Base-by-base conservation (phyloP, 2,113 vertebrate species). In the Sporophila hypoxantha region DNA sequence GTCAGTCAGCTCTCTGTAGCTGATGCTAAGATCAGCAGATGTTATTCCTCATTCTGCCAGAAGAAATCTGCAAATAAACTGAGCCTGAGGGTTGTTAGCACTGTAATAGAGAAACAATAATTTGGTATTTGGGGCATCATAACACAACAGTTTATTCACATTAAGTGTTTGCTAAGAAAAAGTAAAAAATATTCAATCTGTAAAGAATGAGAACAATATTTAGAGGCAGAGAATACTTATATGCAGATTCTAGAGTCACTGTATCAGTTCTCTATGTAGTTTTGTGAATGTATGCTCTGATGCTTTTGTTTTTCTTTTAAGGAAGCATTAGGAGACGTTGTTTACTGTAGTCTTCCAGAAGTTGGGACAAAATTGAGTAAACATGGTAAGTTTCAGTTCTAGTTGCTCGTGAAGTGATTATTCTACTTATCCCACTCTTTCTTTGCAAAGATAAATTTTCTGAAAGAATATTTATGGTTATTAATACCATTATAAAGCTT, bases 291-390 rank as follows among this genome's bases (percentile, higher is more conserved):
- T 37, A 21, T 59, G 41, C 59, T 59, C 75, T 91, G 67, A 42
- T 82, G 74, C 64, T 68, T 85, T 77, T 89, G 21, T 65, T 85
- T 92, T 89, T 84, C 46, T 92, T 91, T 94, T 90, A 93, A 99
- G 99, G 98, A 99, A 94, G 98, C 98, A 62, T 94, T 99, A 95
- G 99, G 99, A 85, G 99, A 99, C 19, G 98, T 99, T 84, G 99
- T 99, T 94, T 99, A 99, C 93, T 99, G 99, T 97, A 98, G 98
- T 91, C 98, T 99, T 76, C 98, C 99, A 95, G 99, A 99, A 95
- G 93, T 99, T 92, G 99, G 99, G 53, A 98, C 98, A 94, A 98
- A 99, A 93, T 94, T 99, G 86, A 98, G 96, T 88, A 98, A 98
- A 93, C 96, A 98, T 57, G 99, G 99, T 99, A 94, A 92, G 96